These are phyloP conservation scores for Gila robusta DNA, from an alignment of 2,797 vertebrate species.

Conservation along the genomic window DNA sequence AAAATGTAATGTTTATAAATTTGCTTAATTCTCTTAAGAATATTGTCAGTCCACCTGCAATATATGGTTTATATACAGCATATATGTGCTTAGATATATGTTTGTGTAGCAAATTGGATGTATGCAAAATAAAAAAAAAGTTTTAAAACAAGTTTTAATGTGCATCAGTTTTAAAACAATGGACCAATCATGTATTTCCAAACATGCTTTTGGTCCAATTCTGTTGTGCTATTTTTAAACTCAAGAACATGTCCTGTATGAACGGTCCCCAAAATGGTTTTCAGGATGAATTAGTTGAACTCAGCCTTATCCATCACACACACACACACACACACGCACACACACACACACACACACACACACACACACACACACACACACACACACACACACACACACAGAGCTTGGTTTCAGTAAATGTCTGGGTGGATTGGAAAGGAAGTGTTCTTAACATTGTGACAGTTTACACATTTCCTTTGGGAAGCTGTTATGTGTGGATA, in stretches of 20 bases:
- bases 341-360: background rate
- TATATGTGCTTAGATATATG: background rate
- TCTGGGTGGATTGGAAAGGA: background rate
- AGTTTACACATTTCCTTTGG: background rate
- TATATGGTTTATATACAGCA: background rate
- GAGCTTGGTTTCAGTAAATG: slow-evolving; percentile 17
- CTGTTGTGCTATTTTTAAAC: slow-evolving; percentile 55
- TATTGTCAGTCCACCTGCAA: background rate
- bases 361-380: too few species aligned
- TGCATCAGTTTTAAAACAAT: background rate
- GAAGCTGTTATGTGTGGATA: slow-evolving; percentile 7
- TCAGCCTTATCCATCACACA: slow-evolving; percentile 33
- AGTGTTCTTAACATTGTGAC: background rate
- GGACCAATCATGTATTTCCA: background rate
- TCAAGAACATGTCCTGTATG: background rate
- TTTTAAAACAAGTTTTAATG: background rate
- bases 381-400: background rate
- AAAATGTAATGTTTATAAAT: too few species aligned
- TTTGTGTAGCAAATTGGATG: background rate
- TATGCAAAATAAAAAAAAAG: background rate
- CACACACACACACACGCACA: slow-evolving; percentile 16
- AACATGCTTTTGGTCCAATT: background rate
- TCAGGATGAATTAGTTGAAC: slow-evolving; percentile 30
- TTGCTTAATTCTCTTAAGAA: too few species aligned
- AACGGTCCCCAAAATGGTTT: background rate